These are phyloP conservation scores for Irena cyanogastra DNA, from an alignment of 2,113 vertebrate species.

Conservation along the genomic window DNA sequence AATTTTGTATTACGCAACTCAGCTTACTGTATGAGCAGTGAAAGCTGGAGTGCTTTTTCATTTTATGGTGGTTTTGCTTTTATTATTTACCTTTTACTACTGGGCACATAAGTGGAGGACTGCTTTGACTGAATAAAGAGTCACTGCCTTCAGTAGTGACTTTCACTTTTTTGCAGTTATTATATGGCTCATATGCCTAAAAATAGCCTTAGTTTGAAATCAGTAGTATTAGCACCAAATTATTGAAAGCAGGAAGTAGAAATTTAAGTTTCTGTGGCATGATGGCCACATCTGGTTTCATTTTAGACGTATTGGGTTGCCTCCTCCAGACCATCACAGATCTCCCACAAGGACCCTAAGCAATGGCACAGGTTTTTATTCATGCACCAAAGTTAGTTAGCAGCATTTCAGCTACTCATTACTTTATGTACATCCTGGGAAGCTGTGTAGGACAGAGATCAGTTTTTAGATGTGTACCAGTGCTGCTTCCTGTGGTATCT, in stretches of 20 bases:
- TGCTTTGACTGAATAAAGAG: neutral
- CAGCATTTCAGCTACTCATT: neutral
- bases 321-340: neutral
- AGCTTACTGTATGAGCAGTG: neutral
- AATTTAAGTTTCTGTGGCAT: neutral
- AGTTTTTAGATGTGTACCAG: neutral
- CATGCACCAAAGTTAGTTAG: neutral
- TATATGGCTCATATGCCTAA: neutral
- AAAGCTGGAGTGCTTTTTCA: neutral
- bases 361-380: neutral
- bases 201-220: neutral
- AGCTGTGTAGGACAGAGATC: neutral
- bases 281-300: neutral
- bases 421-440: neutral
- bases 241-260: neutral
- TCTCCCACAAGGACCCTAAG: neutral
- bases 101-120: neutral
- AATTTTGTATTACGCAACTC: neutral
- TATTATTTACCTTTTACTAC: neutral
- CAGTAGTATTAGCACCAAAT: neutral
- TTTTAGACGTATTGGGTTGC: neutral
- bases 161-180: neutral
- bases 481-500: neutral
- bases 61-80: neutral
- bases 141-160: neutral